A percentile compares a stretch with the other conserved stretches of the same genome.
Evolutionary conservation across 2,888 invertebrate species (phyloP).

Genomic region (Muschampia plurimacula): DNA sequence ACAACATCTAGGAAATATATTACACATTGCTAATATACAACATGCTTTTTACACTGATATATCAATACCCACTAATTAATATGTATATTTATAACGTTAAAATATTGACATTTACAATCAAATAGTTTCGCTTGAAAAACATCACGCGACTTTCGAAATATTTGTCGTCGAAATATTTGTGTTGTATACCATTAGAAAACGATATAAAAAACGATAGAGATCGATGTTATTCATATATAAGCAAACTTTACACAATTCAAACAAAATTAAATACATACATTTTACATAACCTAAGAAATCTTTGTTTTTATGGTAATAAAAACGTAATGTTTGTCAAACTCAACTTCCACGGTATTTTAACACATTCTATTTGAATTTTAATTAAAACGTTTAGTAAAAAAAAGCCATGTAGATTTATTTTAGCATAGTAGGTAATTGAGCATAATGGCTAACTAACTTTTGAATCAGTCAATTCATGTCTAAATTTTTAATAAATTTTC

Average conservation of each 20-base stretch:
- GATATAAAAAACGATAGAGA: too few species aligned
- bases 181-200: background rate
- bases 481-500: constrained; percentile 26
- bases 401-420: constrained; percentile 32
- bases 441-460: constrained; percentile 49
- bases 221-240: background rate
- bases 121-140: constrained; percentile 55
- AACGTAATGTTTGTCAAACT: constrained; percentile 30
- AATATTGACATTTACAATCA: constrained; percentile 52
- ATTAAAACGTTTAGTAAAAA: constrained; percentile 27
- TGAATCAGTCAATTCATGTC: constrained; percentile 48
- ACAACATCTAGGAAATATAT: constrained; percentile 79
- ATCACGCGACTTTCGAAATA: constrained; percentile 40
- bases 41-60: constrained; percentile 81
- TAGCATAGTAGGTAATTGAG: constrained; percentile 57
- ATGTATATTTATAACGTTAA: constrained; percentile 67
- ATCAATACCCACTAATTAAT: constrained; percentile 58
- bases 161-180: background rate
- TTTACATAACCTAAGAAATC: too few species aligned
- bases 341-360: constrained; percentile 20
- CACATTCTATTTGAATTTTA: constrained; percentile 21
- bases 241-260: background rate
- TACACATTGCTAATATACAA: constrained; percentile 82
- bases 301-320: too few species aligned
- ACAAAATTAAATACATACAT: too few species aligned